Evolutionary conservation across 2,888 invertebrate genomes (phyloP), one percentile per base, ranked within the genome.

Genomic region (Eristalis arbustorum): DNA sequence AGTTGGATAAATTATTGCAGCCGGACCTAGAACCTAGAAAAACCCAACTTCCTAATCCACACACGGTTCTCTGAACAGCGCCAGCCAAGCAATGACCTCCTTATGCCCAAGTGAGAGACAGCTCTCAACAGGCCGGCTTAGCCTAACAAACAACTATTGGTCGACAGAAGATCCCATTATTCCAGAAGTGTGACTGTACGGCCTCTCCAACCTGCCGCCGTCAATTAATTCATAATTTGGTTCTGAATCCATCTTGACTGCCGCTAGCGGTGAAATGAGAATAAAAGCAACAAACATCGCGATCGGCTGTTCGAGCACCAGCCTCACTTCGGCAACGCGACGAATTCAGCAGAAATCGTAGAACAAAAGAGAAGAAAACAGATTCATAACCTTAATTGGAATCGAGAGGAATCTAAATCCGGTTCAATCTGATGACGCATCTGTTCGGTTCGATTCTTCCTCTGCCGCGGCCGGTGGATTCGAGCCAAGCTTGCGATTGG

Each of bases 381-480:
- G 69, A 71, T 67, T 80, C 80, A 80, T 57, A 71, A 66, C 68
- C 76, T 77, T 73, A 81, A 77, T 71, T 62, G 69, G 62, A 79
- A 66, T 74, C 82, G 68, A 82, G 80, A 82, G 74, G 77, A 85
- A 85, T 82, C 82, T 85, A 85, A 82, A 73, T 85, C 85, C 85
- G 85, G 85, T 85, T 85, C 66, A 66, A 22, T 61, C 18, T 23
- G 49, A 81, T 85, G 85, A 85, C 85, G 77, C 81, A 81, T 77
- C 72, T 64, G 71, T 59, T 49, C 49, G 61, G 40, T 63, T 25
- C 34, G 63, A 63, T 37, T 77, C 49, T 69, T 34, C 62, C 68
- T 74, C 69, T 69, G 1, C 23, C 59, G 49, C 69, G 64, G 1
- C 23, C 59, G 49, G 18, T 40, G n/a, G 34, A 22, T 57, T 18